Evolutionary conservation across 2,888 invertebrate species (phyloP).

Genomic region (Cataglyphis rosenhaueri): DNA sequence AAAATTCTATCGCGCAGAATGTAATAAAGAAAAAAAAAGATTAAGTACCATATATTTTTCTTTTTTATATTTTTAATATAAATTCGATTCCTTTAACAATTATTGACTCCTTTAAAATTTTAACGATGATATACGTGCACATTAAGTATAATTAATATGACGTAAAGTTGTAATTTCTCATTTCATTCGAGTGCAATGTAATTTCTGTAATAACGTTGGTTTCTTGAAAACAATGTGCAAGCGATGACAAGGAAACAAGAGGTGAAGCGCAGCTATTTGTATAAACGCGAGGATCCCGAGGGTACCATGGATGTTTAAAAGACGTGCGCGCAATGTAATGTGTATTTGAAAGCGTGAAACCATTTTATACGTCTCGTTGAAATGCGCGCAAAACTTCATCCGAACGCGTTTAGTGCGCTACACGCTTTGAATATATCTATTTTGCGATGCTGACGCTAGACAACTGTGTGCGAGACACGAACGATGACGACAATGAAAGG

Average conservation of each 20-base stretch:
- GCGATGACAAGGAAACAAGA: neutral
- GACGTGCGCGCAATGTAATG: neutral
- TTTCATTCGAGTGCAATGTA: constrained; percentile 11
- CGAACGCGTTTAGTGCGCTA: constrained; percentile 14
- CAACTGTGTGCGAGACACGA: neutral
- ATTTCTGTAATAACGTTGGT: neutral
- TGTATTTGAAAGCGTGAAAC: constrained; percentile 19
- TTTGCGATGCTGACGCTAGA: neutral
- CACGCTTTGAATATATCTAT: constrained; percentile 15
- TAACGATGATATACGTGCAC: neutral
- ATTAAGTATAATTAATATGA: neutral
- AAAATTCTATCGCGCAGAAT: neutral
- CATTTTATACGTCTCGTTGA: neutral
- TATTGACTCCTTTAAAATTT: neutral
- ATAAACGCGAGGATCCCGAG: neutral
- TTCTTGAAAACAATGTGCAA: neutral
- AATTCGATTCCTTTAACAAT: neutral
- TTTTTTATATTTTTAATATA: neutral
- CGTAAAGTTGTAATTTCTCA: neutral
- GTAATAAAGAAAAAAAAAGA: neutral
- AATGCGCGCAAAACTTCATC: constrained; percentile 7
- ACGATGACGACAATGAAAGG: constrained; percentile 1
- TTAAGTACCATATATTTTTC: neutral
- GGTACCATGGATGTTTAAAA: neutral
- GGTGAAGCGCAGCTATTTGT: neutral